A percentile compares a stretch with the other conserved stretches of the same genome.
These are phyloP conservation scores for Cataglyphis rosenhaueri DNA, from an alignment of 2,888 invertebrate species.

Conservation along the genomic window DNA sequence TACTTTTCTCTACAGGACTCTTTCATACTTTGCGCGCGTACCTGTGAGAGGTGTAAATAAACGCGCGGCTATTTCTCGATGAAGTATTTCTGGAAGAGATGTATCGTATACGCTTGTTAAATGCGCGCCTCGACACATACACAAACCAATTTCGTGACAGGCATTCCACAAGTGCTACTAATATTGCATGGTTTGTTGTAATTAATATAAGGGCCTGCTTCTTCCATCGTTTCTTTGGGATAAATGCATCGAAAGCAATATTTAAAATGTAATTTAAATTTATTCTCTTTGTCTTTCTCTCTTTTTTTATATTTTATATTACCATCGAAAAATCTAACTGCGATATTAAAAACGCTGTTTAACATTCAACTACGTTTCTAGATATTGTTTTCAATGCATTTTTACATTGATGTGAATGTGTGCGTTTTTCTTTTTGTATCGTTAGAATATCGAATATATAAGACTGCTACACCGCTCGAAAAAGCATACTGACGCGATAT, in stretches of 20 bases:
- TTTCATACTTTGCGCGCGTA: conserved; percentile 17
- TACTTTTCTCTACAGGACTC: conserved; percentile 34
- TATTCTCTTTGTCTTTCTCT: conserved; percentile 46
- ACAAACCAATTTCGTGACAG: conserved; percentile 72
- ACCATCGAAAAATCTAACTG: conserved; percentile 57
- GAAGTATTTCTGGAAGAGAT: conserved; percentile 36
- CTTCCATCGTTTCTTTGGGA: conserved; percentile 72
- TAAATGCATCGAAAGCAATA: conserved; percentile 50
- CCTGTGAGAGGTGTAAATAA: conserved; percentile 3
- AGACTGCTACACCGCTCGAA: conserved; percentile 49
- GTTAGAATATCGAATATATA: conserved; percentile 54
- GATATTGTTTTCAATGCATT: conserved; percentile 65
- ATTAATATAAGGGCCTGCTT: conserved; percentile 74
- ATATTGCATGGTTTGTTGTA: conserved; percentile 70
- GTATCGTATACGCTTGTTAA: conserved; percentile 55
- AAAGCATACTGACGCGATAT: conserved; percentile 40
- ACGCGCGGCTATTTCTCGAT: conserved; percentile 43
- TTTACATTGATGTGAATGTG: conserved; percentile 50
- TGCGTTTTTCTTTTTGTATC: conserved; percentile 33
- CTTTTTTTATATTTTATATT: conserved; percentile 58
- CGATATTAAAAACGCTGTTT: conserved; percentile 46
- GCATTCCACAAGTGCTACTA: conserved; percentile 78
- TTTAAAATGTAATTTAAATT: conserved; percentile 22
- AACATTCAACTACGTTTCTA: conserved; percentile 40
- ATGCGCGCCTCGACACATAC: conserved; percentile 49